Base-by-base conservation (phyloP, 2,797 vertebrate species). In the Phataginus tetradactyla region DNA sequence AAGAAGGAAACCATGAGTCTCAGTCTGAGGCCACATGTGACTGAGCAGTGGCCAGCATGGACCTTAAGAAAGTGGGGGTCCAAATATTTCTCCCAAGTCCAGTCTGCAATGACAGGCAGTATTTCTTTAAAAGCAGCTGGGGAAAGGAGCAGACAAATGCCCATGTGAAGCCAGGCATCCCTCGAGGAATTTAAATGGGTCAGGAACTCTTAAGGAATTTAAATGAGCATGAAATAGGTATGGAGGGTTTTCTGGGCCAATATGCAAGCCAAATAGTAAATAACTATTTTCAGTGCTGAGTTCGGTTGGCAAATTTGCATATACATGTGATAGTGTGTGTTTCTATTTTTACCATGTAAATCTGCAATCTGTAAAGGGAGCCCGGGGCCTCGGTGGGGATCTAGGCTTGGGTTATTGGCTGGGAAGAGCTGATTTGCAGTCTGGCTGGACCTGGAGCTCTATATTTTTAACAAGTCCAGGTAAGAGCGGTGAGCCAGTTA, bases 191-290 rank as follows among this genome's bases (percentile, higher is more conserved):
- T 93, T 96, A 98, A 97, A 97, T 97, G 97, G 97, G 96, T 97
- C 96, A 97, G 97, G 91, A 96, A 97, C 94, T 83, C 95, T 96
- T 94, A 95, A 94, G 95, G 97, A 97, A 97, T 97, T 93, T 96
- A 95, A 97, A 97, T 96, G 96, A 97, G 97, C 89, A 96, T 90
- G 95, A 96, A 97, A 96, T 92, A 97, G 97, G 97, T 98, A 92
- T 63, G 91, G 96, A 93, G 85, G 93, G 92, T 92, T 98, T 98
- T 98, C 97, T 97, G 97, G 97, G 97, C 96, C 97, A 97, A 87
- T 97, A 96, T 96, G 96, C 96, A 96, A 96, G 96, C 97, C 97
- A 92, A 96, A 96, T 96, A 98, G 97, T 98, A 98, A 98, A 97
- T 98, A 98, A 96, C 97, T 97, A 97, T 98, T 97, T 97, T 97